Conservation (phyloP, 2,888 invertebrate genomes). For the Lamellibrachia satsuma region DNA sequence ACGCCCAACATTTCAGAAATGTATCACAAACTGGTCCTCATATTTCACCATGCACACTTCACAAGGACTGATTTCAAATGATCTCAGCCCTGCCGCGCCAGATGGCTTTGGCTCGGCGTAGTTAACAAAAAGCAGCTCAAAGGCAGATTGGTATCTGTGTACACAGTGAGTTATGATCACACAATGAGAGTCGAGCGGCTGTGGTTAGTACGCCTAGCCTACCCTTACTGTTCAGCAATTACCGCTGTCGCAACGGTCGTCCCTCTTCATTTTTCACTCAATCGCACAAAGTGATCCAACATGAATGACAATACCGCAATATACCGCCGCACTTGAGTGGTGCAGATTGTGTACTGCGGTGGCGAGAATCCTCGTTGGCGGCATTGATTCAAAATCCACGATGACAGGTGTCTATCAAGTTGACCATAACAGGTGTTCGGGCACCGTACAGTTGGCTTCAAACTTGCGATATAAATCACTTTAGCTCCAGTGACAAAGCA, state of each 20-base stretch:
- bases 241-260: not conserved
- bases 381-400: not conserved
- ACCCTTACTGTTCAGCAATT: not conserved
- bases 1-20: not conserved
- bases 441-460: not conserved
- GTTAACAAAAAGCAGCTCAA: not conserved
- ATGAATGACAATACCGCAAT: not conserved
- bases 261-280: not conserved
- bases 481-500: not conserved
- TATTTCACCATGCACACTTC: not conserved
- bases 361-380: not conserved
- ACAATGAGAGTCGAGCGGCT: not conserved
- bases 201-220: not conserved
- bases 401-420: not conserved
- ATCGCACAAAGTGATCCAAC: not conserved
- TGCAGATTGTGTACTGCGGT: not conserved
- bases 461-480: not conserved
- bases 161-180: not conserved
- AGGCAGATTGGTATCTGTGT: slow-evolving; percentile 3
- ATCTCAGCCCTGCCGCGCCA: not conserved
- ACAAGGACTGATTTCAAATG: not conserved
- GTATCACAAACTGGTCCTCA: not conserved
- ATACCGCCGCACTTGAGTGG: not conserved
- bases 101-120: not conserved
- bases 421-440: not conserved